phyloP scores from a whole-genome alignment of 2,113 vertebrate species.

The Podiceps cristatus region DNA sequence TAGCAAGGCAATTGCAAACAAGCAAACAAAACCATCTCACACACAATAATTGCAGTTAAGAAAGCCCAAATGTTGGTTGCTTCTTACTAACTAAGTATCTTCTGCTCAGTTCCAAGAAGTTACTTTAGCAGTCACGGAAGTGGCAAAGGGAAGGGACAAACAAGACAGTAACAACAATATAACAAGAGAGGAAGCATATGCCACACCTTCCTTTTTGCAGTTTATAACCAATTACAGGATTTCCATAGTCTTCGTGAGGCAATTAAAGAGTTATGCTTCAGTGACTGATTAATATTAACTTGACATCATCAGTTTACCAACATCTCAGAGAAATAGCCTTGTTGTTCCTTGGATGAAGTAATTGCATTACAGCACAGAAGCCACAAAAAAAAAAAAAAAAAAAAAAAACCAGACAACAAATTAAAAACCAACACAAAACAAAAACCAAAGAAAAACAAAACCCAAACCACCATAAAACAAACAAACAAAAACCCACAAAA shows the following conservation, averaged over 20 bases:
- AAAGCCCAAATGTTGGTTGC: neutral
- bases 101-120: neutral
- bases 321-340: constrained; percentile 26
- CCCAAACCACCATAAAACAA: neutral
- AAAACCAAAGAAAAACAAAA: neutral
- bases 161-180: neutral
- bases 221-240: constrained; percentile 18
- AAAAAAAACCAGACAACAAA: neutral
- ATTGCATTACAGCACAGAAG: neutral
- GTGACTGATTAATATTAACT: constrained; percentile 61
- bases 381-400: neutral
- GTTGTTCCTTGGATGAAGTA: constrained; percentile 36
- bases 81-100: neutral
- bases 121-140: neutral
- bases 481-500: neutral
- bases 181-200: neutral
- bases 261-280: constrained; percentile 71
- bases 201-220: neutral
- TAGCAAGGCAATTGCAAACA: neutral
- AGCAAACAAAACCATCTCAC: neutral
- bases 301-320: constrained; percentile 57
- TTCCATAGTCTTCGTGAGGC: neutral
- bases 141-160: neutral
- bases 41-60: neutral
- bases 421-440: neutral